Evolutionary conservation across 2,888 invertebrate species (phyloP).

Genomic region (Sminthurinus aureus): DNA sequence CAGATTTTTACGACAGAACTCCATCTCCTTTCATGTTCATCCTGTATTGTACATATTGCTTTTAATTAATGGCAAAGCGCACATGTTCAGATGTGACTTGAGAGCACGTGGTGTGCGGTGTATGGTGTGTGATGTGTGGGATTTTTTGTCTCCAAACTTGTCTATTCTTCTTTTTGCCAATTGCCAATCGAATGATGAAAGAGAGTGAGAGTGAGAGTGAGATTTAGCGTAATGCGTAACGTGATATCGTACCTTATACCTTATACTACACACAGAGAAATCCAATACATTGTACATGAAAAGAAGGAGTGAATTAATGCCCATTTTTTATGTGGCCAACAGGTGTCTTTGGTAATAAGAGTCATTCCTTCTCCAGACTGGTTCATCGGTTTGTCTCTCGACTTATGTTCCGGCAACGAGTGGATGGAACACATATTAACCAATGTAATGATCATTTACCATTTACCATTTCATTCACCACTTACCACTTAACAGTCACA

Average conservation of each 20-base stretch:
- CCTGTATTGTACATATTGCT: too few species aligned
- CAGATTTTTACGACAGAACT: too few species aligned
- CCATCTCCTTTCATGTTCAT: too few species aligned
- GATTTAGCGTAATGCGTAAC: neutral
- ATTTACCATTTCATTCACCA: neutral
- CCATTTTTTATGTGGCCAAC: slow-evolving; percentile 55
- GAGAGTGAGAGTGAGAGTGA: neutral
- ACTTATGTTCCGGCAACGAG: slow-evolving; percentile 66
- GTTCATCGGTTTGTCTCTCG: slow-evolving; percentile 72
- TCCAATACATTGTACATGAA: neutral
- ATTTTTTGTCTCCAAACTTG: too few species aligned
- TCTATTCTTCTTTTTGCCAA: too few species aligned
- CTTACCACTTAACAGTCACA: too few species aligned
- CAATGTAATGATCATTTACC: slow-evolving; percentile 52
- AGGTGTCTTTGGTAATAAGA: slow-evolving; percentile 70
- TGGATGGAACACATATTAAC: slow-evolving; percentile 57
- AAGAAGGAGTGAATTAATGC: slow-evolving; percentile 19
- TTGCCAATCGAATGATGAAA: too few species aligned
- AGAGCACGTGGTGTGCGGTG: too few species aligned
- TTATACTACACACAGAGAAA: neutral
- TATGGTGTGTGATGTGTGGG: too few species aligned
- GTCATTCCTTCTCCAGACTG: slow-evolving; percentile 72
- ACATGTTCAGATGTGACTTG: too few species aligned
- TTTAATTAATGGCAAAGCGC: too few species aligned
- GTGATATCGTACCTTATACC: neutral